Base-by-base conservation (phyloP, 2,113 vertebrate genomes). In the Mesembrinibis cayennensis region DNA sequence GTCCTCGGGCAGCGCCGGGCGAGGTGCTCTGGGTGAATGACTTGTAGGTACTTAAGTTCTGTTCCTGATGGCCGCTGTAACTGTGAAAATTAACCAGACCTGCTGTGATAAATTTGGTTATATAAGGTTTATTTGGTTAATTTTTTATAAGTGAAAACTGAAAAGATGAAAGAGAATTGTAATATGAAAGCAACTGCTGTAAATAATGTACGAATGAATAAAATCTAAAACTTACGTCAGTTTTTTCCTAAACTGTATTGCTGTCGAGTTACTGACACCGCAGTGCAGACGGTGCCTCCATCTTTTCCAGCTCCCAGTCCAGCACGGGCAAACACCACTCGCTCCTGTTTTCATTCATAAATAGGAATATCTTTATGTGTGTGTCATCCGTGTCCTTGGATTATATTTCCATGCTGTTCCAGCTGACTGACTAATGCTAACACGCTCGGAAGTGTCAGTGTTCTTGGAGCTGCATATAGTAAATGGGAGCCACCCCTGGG, bases 171-270 rank as follows among this genome's bases (percentile, higher is more conserved):
- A 99, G 98, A 98, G 98, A 98, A 98, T 98, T 99, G 98, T 98
- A 98, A 98, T 98, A 98, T 98, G 98, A 98, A 98, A 98, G 98
- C 98, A 98, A 98, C 98, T 98, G 98, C 98, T 99, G 99, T 99
- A 99, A 98, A 99, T 99, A 99, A 95, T 99, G 98, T 99, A 98
- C 96, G 97, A 97, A 99, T 98, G 99, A 99, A 98, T 97, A 96
- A 98, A 96, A 98, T 98, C 98, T 97, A 98, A 92, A 93, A 96
- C 92, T 90, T 90, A 77, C 44, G 70, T 82, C 93, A 84, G 76
- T 96, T 97, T 92, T 97, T 97, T 97, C 96, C 80, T 94, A 94
- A 97, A 91, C 96, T 94, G 87, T 83, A 82, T 73, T 78, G 91
- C 95, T 97, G 96, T 88, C 22, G 36, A 93, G 82, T 62, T 82